phyloP scores from a whole-genome alignment of 2,797 vertebrate species.

The Alouatta caraya region DNA sequence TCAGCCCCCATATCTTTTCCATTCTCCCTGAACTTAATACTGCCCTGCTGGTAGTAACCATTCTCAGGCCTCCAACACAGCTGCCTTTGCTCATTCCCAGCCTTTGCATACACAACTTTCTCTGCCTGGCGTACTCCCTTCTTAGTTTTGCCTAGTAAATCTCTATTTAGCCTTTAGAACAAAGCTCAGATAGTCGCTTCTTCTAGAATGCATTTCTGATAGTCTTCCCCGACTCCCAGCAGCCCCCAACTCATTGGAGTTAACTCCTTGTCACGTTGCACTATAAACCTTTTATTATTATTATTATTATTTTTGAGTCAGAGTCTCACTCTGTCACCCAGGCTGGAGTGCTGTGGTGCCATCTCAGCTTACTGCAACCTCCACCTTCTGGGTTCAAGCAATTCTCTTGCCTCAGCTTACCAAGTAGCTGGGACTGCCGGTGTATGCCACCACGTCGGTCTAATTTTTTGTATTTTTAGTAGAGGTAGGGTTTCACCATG shows the following conservation, averaged over 20 bases:
- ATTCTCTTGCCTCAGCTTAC: neutral
- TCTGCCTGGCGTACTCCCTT: neutral
- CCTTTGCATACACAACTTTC: neutral
- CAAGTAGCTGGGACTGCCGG: neutral
- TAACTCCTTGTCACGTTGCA: rapidly evolving
- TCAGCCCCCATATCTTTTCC: neutral
- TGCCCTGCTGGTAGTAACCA: neutral
- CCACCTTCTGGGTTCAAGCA: neutral
- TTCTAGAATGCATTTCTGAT: neutral
- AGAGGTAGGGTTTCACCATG: neutral
- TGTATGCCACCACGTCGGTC: rapidly evolving
- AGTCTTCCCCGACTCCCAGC: neutral
- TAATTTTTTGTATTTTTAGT: neutral
- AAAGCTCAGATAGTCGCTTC: neutral
- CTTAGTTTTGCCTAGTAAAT: neutral
- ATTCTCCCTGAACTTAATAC: neutral
- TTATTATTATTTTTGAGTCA: neutral
- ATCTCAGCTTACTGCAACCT: neutral
- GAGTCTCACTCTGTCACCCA: neutral
- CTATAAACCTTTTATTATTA: neutral
- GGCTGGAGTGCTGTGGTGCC: neutral
- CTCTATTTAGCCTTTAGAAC: neutral
- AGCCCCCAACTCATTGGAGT: neutral
- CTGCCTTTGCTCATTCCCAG: neutral
- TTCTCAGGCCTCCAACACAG: neutral